Base-by-base conservation (phyloP, 2,113 vertebrate genomes). In the Clinocottus analis region DNA sequence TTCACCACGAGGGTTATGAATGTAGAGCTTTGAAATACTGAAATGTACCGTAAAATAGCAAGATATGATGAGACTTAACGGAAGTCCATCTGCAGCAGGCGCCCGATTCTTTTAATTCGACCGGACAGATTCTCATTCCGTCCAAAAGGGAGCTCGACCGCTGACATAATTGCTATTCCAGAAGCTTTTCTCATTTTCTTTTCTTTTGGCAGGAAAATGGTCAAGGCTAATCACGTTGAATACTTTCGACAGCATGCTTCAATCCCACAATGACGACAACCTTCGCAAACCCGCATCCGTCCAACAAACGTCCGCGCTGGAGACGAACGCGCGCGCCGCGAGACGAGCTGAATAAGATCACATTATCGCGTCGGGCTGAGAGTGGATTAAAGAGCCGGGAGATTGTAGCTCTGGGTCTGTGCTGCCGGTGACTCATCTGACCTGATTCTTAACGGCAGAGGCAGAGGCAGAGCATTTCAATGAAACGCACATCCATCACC, bases 371-470 rank as follows among this genome's bases (percentile, higher is more conserved):
- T 87, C 84, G 65, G 84, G 85, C 88, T 80, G 72, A 88, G 68
- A 79, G 87, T 82, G 87, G 86, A 88, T 88, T 87, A 85, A 77
- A 89, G 82, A 84, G 83, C 16, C 21, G 12, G 79, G 84, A 68
- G 85, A 80, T 77, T 77, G 87, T 75, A 82, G 87, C 89, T 90
- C 7, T 75, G 87, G 84, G 90, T 77, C 71, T 65, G 61, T 49
- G 87, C 83, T 85, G 81, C 84, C 63, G 83, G 87, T 93, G 91
- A 92, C 85, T 92, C 92, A 90, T 91, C 86, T 92, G 90, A 91
- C 91, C 92, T 91, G 83, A 90, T 90, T 92, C 86, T 86, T 62
- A 82, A 81, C 84, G 73, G 72, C 49, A 63, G 81, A 76, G 53
- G 29, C 73, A 70, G 68, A 76, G 53, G 29, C 73, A 70, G 68